phyloP scores from a whole-genome alignment of 2,888 invertebrate genomes.

The Sinodicranocentrus sp. region DNA sequence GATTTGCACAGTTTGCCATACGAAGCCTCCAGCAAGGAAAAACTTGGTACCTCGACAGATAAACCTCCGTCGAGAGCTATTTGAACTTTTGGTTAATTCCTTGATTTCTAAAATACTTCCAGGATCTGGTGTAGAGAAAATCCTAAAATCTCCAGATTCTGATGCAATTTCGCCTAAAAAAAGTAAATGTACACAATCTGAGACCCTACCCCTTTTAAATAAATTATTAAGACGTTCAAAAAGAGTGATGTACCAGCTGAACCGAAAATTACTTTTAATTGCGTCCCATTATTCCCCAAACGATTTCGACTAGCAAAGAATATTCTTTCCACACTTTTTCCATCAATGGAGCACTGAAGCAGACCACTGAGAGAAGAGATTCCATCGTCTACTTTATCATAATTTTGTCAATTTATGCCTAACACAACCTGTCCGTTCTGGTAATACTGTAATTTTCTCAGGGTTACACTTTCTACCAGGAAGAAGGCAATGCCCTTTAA shows the following conservation, averaged over 20 bases:
- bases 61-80: not conserved
- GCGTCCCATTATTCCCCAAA: slow-evolving; percentile 26
- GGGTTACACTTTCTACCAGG: slow-evolving; percentile 43
- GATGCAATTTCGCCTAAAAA: too few relatives aligned
- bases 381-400: slow-evolving; percentile 18
- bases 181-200: too few relatives aligned
- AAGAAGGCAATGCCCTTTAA: slow-evolving; percentile 42
- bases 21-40: slow-evolving; percentile 64
- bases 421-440: slow-evolving; percentile 51
- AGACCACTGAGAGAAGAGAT: slow-evolving; percentile 31
- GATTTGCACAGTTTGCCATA: slow-evolving; percentile 51
- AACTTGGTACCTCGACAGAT: slow-evolving; percentile 59
- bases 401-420: slow-evolving; percentile 31
- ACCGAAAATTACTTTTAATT: too few relatives aligned
- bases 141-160: too few relatives aligned
- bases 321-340: slow-evolving; percentile 24
- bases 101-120: too few relatives aligned
- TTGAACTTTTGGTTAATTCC: too few relatives aligned
- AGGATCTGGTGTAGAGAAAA: too few relatives aligned
- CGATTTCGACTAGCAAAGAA: slow-evolving; percentile 9
- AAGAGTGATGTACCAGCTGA: too few relatives aligned
- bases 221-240: too few relatives aligned
- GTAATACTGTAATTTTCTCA: slow-evolving; percentile 14
- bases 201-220: too few relatives aligned
- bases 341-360: slow-evolving; percentile 47